phyloP scores from a whole-genome alignment of 2,797 vertebrate genomes.

The Rousettus madagascariensis region DNA sequence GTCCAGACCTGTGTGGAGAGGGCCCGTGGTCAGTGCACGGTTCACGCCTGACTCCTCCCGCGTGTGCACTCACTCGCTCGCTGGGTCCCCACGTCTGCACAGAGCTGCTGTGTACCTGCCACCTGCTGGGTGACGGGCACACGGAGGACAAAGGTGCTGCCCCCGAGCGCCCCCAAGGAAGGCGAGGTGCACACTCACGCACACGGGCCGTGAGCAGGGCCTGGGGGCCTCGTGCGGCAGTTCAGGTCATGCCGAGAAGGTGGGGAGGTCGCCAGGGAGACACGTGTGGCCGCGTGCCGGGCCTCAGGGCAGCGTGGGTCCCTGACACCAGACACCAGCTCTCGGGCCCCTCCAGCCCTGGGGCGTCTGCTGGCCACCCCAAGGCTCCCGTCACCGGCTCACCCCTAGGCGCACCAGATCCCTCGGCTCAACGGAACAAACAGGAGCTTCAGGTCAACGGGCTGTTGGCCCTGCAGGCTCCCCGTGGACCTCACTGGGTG shows the following conservation, averaged over 20 bases:
- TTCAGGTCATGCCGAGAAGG: accelerated
- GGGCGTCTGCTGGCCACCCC: too few species aligned
- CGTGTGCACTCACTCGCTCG: accelerated
- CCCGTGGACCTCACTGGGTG: not conserved
- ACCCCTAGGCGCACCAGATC: accelerated
- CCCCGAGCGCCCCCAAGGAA: too few species aligned
- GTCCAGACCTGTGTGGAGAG: not conserved
- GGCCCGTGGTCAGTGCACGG: not conserved
- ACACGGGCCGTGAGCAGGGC: not conserved
- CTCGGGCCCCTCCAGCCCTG: not conserved
- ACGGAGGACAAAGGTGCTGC: not conserved
- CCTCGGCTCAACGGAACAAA: not conserved
- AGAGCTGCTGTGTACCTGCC: not conserved
- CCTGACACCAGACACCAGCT: not conserved
- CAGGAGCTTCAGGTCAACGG: too few species aligned
- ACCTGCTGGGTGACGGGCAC: too few species aligned
- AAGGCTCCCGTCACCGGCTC: not conserved
- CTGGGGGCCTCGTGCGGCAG: accelerated
- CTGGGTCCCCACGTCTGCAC: not conserved
- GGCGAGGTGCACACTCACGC: not conserved
- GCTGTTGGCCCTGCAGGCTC: not conserved
- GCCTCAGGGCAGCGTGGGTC: not conserved
- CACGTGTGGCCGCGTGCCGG: accelerated
- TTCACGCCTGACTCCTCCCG: not conserved
- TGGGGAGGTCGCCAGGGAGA: not conserved